Conservation (phyloP, 2,888 invertebrate species). For the Callimorpha dominula region DNA sequence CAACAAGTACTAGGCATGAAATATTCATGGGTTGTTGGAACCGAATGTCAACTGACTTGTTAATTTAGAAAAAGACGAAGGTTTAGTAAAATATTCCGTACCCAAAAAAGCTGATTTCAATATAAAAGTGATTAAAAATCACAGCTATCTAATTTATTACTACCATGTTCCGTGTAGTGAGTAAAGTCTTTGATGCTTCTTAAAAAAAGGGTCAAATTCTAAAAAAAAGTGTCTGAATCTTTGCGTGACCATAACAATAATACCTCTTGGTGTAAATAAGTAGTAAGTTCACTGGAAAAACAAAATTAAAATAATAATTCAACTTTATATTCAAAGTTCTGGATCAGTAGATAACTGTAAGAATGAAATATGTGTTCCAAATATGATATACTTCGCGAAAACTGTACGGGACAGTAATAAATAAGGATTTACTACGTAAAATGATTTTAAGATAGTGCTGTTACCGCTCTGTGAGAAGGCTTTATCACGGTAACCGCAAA, state of each 20-base stretch:
- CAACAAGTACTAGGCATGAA: background rate
- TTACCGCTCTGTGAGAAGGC: constrained; percentile 12
- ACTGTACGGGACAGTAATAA: constrained; percentile 25
- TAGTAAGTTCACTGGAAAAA: too few relatives aligned
- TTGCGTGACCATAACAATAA: too few relatives aligned
- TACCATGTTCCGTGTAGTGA: too few relatives aligned
- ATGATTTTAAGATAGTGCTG: constrained; percentile 14
- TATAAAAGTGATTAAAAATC: too few relatives aligned
- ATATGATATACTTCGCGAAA: constrained; percentile 23
- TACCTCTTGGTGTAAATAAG: too few relatives aligned
- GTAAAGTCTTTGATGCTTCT: too few relatives aligned
- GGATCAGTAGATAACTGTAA: constrained; percentile 28
- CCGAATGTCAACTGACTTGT: background rate
- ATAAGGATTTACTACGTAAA: constrained; percentile 25
- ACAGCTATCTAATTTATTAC: too few relatives aligned
- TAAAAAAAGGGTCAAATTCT: too few relatives aligned
- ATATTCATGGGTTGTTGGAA: background rate
- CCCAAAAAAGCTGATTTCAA: too few relatives aligned
- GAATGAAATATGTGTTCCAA: constrained; percentile 31
- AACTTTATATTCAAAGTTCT: constrained; percentile 28
- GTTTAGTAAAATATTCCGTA: too few relatives aligned
- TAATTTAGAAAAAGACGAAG: too few relatives aligned
- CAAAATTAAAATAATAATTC: background rate
- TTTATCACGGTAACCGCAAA: constrained; percentile 5
- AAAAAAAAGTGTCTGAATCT: too few relatives aligned